These are phyloP conservation scores for Prenolepis imparis DNA, from an alignment of 2,888 invertebrate species.

Conservation along the genomic window DNA sequence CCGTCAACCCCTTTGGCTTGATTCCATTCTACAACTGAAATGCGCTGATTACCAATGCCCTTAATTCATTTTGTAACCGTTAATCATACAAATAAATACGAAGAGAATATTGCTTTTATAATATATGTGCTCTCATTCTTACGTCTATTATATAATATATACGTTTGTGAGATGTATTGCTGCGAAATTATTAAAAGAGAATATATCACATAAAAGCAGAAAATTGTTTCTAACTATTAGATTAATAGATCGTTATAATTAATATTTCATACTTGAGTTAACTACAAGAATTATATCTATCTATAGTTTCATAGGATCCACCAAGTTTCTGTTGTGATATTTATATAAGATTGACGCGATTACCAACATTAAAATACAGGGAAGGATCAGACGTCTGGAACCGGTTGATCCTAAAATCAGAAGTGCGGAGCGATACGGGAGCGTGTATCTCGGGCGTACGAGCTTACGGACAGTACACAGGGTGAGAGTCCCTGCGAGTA, in stretches of 20 bases:
- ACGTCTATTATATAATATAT: neutral
- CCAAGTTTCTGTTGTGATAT: neutral
- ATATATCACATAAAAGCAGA: neutral
- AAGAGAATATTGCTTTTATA: neutral
- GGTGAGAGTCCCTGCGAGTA: constrained; percentile 82
- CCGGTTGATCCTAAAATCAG: constrained; percentile 70
- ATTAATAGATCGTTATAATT: neutral
- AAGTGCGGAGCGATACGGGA: constrained; percentile 69
- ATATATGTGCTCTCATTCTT: neutral
- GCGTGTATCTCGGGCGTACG: constrained; percentile 56
- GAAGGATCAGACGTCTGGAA: constrained; percentile 59
- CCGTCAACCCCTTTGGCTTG: constrained; percentile 75
- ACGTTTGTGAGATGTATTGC: neutral
- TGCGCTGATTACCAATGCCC: constrained; percentile 73
- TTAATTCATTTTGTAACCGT: constrained; percentile 36
- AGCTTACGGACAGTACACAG: constrained; percentile 73
- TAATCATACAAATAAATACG: neutral
- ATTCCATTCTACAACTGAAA: constrained; percentile 62
- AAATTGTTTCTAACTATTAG: neutral
- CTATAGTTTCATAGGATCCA: neutral
- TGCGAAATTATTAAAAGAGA: neutral
- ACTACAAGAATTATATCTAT: neutral
- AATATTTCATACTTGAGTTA: neutral
- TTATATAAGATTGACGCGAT: constrained; percentile 31
- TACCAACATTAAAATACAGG: constrained; percentile 55